Base-by-base conservation (phyloP, 2,888 invertebrate genomes). In the Aspidiotus destructor region DNA sequence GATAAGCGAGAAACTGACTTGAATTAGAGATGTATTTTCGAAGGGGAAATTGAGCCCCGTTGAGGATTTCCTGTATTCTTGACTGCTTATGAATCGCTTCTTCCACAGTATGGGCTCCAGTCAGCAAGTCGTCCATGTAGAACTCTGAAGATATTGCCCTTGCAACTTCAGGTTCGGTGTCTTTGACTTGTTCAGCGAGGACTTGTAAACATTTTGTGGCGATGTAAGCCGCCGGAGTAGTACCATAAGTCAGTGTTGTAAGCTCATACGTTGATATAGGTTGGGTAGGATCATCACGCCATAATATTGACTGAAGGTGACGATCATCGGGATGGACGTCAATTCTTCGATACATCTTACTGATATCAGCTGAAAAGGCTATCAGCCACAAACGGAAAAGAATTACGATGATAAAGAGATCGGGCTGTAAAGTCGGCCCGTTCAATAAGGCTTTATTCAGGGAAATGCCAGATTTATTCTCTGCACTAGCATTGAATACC, bases 291-390 rank as follows among this genome's bases (percentile, higher is more conserved):
- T n/a, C n/a, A n/a, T n/a, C n/a, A n/a, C n/a, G n/a, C n/a, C n/a
- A n/a, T n/a, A n/a, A n/a, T n/a, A n/a, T n/a, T n/a, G n/a, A n/a
- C n/a, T n/a, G n/a, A n/a, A n/a, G n/a, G n/a, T n/a, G n/a, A n/a
- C 73, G 63, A 60, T 77, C 74, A 7, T 72, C 70, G 0, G 71
- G 62, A 41, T 72, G 68, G 0, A 77, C 67, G 0, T 54, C 11
- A 15, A 77, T 73, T 70, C 76, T 75, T 0, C 76, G 72, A 70
- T 75, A 77, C 75, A 77, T 77, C 70, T 78, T 77, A n/a, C 72
- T 73, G 10, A 78, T 75, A 63, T 77, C 77, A 0, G 75, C 75
- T 8, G 73, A 74, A 16, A 78, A 71, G 0, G 74, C 74, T 42
- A 73, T 71, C 8, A 67, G n/a, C n/a, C n/a, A n/a, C n/a, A n/a